Evolutionary conservation across 2,888 invertebrate species (phyloP), one percentile per base, ranked within the genome.

Genomic region (Drosophila tripunctata): DNA sequence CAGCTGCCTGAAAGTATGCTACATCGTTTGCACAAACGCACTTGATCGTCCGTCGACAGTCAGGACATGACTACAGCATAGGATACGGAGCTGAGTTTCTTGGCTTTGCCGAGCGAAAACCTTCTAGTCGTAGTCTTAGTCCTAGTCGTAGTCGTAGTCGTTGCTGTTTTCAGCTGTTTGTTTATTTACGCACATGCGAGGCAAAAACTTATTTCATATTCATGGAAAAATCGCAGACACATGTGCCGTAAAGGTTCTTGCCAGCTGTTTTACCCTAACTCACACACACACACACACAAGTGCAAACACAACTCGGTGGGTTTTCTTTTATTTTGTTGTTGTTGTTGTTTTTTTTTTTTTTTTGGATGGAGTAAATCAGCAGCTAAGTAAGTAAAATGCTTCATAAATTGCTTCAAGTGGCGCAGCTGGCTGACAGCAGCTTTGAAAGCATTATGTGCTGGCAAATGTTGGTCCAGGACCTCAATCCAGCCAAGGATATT

Each of bases 381-480:
- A 84, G 81, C 81, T 81, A 87, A 81, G 84, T 80, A 79, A 80
- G 80, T 87, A 84, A 81, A 87, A 87, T 87, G 87, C 81, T 87
- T 80, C 81, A 87, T 87, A 81, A 87, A 81, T 81, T 81, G 84
- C 85, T 77, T 77, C 81, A 87, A 87, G 81, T 81, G 87, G 75
- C 75, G 61, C 85, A 84, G 87, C 81, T 87, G 75, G 62, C 78
- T 65, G 80, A 67, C 80, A 69, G 64, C 69, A 73, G 77, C 68
- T 80, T 73, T 86, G 67, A 60, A 66, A 75, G 75, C 82, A 63
- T 74, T 65, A 68, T 68, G 67, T 63, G 76, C 71, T 51, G 56
- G 62, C 71, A 74, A 74, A 74, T 67, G 71, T 73, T 70, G 55
- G 52, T 56, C 82, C 75, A 75, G 62, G 67, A 83, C 66, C 66